Base-by-base conservation (phyloP, 2,888 invertebrate species). In the Escarpia spicata region DNA sequence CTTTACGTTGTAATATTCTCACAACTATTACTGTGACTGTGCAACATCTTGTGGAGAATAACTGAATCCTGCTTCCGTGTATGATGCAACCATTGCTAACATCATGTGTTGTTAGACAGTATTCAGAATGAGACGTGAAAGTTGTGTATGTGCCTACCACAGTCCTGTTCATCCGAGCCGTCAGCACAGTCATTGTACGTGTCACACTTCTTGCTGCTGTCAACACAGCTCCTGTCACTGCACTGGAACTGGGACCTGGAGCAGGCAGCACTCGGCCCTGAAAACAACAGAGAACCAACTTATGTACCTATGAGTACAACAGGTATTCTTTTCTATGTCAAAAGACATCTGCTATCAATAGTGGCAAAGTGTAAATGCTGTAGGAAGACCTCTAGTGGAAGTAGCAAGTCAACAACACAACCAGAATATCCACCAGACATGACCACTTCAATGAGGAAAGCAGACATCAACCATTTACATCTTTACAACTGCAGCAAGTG, bases 131-230 rank as follows among this genome's bases (percentile, higher is more conserved):
- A 75, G 19, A 75, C 19, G 6, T 75, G 26, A 26, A 26, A 6
- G 75, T 75, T 4, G 75, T 19, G 15, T 19, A 75, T n/a, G 43
- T 43, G 58, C 91, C 12, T 92, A 91, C 91, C 31, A 92, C 94
- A 93, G 31, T 92, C 43, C 43, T 92, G 75, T 93, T 94, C 94
- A 91, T 94, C 94, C 6, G 92, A 90, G n/a, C 93, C 92, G 37
- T 93, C 93, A 3, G 60, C 43, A 92, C 94, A 94, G 90, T 94
- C 93, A 26, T n/a, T 12, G 10, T 92, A 75, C 15, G 93, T 58
- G 60, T 94, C 93, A 92, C 94, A 94, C 43, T 91, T 92, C n/a
- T 90, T 90, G 12, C 90, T 43, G 3, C 45, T 75, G n/a, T 93
- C 93, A 43, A 94, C 92, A 91, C 94, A 94, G 3, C 58, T 91